Conservation (phyloP, 2,888 invertebrate species). For the Chorisops tibialis region DNA sequence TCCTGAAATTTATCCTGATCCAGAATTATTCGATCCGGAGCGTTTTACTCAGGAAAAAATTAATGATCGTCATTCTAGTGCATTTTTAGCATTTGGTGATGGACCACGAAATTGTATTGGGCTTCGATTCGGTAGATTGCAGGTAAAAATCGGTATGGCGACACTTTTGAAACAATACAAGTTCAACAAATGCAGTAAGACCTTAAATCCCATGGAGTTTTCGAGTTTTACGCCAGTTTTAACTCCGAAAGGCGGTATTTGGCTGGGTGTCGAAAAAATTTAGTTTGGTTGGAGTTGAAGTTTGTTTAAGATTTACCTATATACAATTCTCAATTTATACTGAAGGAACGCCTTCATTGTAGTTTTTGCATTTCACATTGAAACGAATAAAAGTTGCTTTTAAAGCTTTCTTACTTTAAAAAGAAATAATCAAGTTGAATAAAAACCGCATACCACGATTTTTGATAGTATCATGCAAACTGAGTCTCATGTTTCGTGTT, state of each 20-base stretch:
- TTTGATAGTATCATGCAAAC: too few species aligned
- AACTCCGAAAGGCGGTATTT: constrained; percentile 39
- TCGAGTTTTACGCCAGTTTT: constrained; percentile 34
- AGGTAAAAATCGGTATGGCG: constrained; percentile 34
- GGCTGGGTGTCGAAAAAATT: constrained; percentile 28
- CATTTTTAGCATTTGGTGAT: constrained; percentile 52
- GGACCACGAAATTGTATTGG: constrained; percentile 52
- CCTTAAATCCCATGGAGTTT: constrained; percentile 35
- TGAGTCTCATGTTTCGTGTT: too few species aligned
- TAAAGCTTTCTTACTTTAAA: too few species aligned
- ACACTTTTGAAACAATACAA: constrained; percentile 25
- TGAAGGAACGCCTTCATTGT: too few species aligned
- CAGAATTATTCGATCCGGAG: constrained; percentile 61
- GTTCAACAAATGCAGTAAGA: constrained; percentile 12
- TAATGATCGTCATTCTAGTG: constrained; percentile 46
- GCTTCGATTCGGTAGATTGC: constrained; percentile 45
- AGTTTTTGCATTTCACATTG: too few species aligned
- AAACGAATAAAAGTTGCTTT: too few species aligned
- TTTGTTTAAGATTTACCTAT: too few species aligned
- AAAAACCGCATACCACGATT: too few species aligned
- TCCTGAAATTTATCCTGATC: constrained; percentile 59
- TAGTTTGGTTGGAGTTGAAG: too few species aligned
- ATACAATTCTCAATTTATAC: too few species aligned
- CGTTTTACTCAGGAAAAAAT: constrained; percentile 58
- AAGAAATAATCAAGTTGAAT: too few species aligned